A percentile compares a stretch with the other conserved stretches of the same genome.
Evolutionary conservation across 2,797 vertebrate species (phyloP).

Genomic region (Sebastolobus altivelis): DNA sequence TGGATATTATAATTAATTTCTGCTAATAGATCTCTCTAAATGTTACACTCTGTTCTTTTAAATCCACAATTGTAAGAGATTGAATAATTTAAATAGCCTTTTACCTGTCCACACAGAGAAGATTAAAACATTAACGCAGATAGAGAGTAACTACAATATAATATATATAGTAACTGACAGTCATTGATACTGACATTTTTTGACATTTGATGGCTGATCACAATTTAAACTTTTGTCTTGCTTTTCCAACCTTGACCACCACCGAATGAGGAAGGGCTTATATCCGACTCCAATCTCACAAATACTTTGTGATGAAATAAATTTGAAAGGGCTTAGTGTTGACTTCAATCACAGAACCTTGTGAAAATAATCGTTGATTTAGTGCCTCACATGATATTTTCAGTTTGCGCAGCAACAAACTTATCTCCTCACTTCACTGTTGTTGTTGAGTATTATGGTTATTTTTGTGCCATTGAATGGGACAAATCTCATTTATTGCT

Average conservation of each 20-base stretch:
- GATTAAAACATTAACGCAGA: neutral
- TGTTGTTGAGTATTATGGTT: neutral
- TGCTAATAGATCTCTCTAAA: too few species aligned
- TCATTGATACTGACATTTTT: neutral
- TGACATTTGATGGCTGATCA: neutral
- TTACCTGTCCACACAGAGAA: neutral
- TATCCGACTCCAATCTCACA: neutral
- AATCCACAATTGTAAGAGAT: neutral
- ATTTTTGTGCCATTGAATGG: neutral
- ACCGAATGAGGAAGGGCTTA: neutral
- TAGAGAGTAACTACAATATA: neutral
- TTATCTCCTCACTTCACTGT: neutral
- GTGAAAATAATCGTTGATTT: neutral
- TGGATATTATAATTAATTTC: too few species aligned
- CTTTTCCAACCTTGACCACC: neutral
- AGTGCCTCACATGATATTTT: neutral
- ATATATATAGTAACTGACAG: rapidly evolving
- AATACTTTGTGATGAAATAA: neutral
- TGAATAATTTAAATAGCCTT: neutral
- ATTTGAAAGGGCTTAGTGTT: neutral
- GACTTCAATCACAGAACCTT: neutral
- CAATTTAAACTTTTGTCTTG: neutral
- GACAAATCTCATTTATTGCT: constrained; percentile 4
- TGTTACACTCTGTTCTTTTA: neutral
- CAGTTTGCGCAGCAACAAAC: neutral